phyloP scores from a whole-genome alignment of 2,113 vertebrate species.

The human (Homo sapiens) region DNA sequence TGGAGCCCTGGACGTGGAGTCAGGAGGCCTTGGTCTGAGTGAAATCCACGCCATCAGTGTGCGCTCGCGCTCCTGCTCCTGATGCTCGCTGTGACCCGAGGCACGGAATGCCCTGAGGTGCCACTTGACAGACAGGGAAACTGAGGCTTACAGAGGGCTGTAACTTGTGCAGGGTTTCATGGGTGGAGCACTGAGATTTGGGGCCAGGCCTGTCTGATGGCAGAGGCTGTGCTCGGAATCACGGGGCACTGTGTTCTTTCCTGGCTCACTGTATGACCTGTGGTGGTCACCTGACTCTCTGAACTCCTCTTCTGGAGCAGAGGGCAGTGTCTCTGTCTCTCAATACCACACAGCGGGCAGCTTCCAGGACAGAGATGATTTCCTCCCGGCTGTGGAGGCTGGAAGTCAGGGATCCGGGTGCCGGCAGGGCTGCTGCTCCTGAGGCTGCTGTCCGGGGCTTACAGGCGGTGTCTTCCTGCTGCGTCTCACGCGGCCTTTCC shows the following conservation, averaged over 20 bases:
- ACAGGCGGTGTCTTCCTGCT: neutral
- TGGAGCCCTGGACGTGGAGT: neutral
- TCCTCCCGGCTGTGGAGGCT: neutral
- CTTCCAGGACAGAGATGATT: neutral
- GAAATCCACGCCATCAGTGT: fast-evolving
- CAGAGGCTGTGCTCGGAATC: neutral
- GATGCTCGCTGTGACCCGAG: neutral
- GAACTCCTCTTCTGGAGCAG: neutral
- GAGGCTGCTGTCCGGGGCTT: neutral
- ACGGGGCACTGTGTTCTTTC: fast-evolving
- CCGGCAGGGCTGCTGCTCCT: no score
- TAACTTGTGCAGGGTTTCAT: fast-evolving
- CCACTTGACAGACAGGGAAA: neutral
- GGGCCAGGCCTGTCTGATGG: neutral
- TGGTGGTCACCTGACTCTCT: neutral
- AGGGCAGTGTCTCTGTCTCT: neutral
- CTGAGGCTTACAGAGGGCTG: neutral
- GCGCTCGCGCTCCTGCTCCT: neutral
- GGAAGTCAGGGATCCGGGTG: neutral
- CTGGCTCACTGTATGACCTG: neutral
- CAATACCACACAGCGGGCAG: fast-evolving
- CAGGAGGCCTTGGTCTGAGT: neutral
- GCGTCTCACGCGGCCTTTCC: neutral
- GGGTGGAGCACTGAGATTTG: neutral
- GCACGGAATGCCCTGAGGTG: no score